These are phyloP conservation scores for Pangasius larnaudii DNA, from an alignment of 2,797 vertebrate genomes.

Conservation along the genomic window DNA sequence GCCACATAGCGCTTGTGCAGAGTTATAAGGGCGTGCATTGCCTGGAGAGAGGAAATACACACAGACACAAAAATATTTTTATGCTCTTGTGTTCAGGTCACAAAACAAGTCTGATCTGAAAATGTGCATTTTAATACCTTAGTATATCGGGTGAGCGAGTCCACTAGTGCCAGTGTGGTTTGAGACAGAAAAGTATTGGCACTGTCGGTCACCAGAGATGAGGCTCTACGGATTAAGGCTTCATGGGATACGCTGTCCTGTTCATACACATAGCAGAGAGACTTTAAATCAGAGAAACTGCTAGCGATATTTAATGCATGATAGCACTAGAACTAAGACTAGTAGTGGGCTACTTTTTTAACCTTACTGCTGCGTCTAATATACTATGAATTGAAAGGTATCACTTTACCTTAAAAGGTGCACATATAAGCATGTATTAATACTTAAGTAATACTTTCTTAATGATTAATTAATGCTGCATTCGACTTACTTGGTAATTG, in stretches of 20 bases:
- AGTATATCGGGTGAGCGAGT: slow-evolving; percentile 81
- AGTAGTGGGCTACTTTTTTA: neutral
- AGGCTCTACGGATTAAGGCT: slow-evolving; percentile 77
- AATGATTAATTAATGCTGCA: neutral
- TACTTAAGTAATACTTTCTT: neutral
- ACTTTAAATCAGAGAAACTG: neutral
- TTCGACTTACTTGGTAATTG: neutral
- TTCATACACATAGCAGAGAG: slow-evolving; percentile 51
- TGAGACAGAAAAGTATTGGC: slow-evolving; percentile 84
- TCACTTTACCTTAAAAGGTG: neutral
- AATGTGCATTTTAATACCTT: slow-evolving; percentile 72
- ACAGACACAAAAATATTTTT: neutral
- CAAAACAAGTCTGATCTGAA: neutral
- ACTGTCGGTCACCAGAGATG: slow-evolving; percentile 82
- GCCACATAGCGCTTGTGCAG: slow-evolving; percentile 79
- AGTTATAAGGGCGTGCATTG: slow-evolving; percentile 76
- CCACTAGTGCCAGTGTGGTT: slow-evolving; percentile 81
- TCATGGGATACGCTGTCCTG: slow-evolving; percentile 79
- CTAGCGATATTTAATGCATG: neutral
- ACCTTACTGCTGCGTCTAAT: neutral
- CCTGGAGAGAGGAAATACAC: slow-evolving; percentile 65
- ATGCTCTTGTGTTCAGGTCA: neutral
- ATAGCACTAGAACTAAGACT: neutral
- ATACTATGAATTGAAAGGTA: neutral
- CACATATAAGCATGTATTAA: neutral